Evolutionary conservation across 2,888 invertebrate genomes (phyloP), one percentile per base, ranked within the genome.

Genomic region (Xestobium rufovillosum): DNA sequence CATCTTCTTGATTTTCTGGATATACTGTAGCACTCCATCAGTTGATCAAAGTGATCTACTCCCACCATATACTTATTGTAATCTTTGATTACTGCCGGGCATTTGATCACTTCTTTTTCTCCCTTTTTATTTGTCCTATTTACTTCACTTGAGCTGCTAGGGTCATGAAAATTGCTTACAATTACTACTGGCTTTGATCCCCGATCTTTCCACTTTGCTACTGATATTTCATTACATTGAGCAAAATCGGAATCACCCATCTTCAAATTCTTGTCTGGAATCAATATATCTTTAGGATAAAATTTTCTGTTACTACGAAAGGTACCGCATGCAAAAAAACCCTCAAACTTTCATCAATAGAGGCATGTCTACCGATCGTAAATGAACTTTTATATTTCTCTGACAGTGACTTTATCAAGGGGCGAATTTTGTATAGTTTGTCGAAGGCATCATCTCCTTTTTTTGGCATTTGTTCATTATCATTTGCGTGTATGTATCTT

Each of bases 41-140:
- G 39, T 42, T 52, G 52, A 38, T 58, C 53, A 36, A 53, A 52
- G 15, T 42, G 39, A 39, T 59, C 54, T 11, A 56, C 53, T n/a
- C 47, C 54, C 14, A 53, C 54, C 55, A 56, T 56, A 31, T 47
- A 47, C 34, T 40, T 41, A 38, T 54, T 57, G 37, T 56, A 59
- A 36, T 52, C 49, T 30, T 34, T 42, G 28, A 53, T 47, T 14
- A 47, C 19, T 36, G 41, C 16, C 30, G 53, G 51, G 43, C 52
- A 54, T 14, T 25, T 29, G 4, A 56, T 48, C 11, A 9, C 26
- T 42, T 50, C 47, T 16, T 42, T 38, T 31, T 39, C 38, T 28
- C 54, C 50, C 26, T 40, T 42, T 42, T 50, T 53, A 35, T 50
- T 47, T 31, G 39, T 51, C 38, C 51, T 42, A 28, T 41, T 29